A percentile compares a stretch with the other conserved stretches of the same genome.
Conservation (phyloP, 2,797 vertebrate genomes). For the Zenarchopterus dispar region DNA sequence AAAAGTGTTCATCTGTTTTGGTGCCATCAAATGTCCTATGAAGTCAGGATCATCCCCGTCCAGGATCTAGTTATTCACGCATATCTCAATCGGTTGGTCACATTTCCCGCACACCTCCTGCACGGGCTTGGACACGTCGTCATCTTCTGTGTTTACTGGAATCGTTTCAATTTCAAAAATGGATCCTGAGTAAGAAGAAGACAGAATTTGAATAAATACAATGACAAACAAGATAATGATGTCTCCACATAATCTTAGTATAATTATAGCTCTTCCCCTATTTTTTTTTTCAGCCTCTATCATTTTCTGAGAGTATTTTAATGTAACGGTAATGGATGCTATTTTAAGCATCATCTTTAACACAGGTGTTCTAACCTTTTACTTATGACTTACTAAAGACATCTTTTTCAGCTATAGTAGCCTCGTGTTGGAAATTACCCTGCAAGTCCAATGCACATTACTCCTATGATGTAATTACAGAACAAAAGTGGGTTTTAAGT, state of each 20-base stretch:
- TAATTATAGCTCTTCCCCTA: not conserved
- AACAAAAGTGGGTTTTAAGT: no score
- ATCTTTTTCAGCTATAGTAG: not conserved
- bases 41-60: not conserved
- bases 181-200: conserved; percentile 44
- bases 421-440: no score
- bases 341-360: not conserved
- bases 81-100: conserved; percentile 54
- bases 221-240: not conserved
- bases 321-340: no score
- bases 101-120: conserved; percentile 76
- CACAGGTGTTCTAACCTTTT: not conserved
- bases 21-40: conserved; percentile 1
- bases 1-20: not conserved
- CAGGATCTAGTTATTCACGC: conserved; percentile 36
- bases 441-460: no score
- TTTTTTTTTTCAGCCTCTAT: not conserved
- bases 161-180: conserved; percentile 23
- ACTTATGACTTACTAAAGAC: not conserved
- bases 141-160: conserved; percentile 27
- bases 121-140: conserved; percentile 68
- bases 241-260: not conserved
- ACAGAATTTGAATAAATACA: not conserved
- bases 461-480: no score
- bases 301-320: not conserved